These are phyloP conservation scores for Gymnothorax reevesii DNA, from an alignment of 2,797 vertebrate genomes.

Conservation along the genomic window DNA sequence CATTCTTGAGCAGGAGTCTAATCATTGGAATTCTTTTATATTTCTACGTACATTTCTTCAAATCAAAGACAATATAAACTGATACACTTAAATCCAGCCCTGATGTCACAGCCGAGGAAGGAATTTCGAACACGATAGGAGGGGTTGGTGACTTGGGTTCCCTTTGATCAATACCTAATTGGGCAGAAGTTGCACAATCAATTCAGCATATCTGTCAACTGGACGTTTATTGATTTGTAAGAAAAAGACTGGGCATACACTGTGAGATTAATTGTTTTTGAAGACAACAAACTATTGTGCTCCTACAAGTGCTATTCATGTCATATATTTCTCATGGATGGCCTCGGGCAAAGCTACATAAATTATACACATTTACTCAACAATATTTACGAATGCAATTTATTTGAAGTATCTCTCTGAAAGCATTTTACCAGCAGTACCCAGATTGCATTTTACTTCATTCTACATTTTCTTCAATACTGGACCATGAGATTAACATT, in stretches of 20 bases:
- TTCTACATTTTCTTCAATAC: neutral
- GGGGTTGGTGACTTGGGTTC: neutral
- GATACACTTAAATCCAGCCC: neutral
- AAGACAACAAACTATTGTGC: neutral
- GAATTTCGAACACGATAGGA: neutral
- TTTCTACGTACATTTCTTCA: neutral
- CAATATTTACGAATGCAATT: neutral
- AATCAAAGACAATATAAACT: no score
- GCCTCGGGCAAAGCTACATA: neutral
- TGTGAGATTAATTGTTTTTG: neutral
- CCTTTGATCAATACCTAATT: neutral
- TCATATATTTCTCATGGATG: neutral
- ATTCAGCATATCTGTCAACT: neutral
- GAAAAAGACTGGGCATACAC: neutral
- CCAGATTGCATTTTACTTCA: neutral
- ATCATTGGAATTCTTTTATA: neutral
- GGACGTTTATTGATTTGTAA: neutral
- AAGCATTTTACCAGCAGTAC: neutral
- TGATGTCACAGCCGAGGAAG: neutral
- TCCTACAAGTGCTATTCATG: neutral
- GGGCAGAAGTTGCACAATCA: neutral
- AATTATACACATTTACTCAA: neutral
- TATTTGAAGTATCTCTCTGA: neutral
- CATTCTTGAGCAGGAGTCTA: neutral
- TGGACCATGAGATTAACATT: neutral